Evolutionary conservation across 2,113 vertebrate species (phyloP).

Genomic region (Megaceryle maxima): DNA sequence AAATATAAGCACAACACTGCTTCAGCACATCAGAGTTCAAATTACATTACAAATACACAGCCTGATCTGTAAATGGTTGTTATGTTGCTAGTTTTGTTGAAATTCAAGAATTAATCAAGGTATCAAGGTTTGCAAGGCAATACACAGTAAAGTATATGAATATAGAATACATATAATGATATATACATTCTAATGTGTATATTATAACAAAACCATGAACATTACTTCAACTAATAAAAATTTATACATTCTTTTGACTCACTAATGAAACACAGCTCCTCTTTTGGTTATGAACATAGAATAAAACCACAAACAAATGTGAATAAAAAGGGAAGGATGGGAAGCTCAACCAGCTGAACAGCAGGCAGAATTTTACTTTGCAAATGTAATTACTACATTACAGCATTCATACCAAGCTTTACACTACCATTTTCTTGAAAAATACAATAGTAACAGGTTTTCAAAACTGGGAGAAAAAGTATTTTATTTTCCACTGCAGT

Average conservation of each 20-base stretch:
- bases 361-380: slow-evolving; percentile 29
- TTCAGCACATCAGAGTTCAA: not conserved
- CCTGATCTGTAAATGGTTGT: not conserved
- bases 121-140: not conserved
- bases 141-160: not conserved
- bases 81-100: not conserved
- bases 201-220: not conserved
- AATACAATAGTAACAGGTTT: slow-evolving; percentile 14
- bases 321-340: not conserved
- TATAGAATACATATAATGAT: not conserved
- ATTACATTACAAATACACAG: not conserved
- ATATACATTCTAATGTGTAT: not conserved
- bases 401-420: slow-evolving; percentile 16
- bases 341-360: slow-evolving; percentile 38
- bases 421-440: slow-evolving; percentile 28
- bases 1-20: not conserved
- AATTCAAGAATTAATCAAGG: not conserved
- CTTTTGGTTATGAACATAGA: not conserved
- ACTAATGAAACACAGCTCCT: not conserved
- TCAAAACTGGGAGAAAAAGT: slow-evolving; percentile 1
- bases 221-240: not conserved
- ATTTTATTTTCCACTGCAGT: slow-evolving; percentile 14
- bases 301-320: slow-evolving; percentile 32
- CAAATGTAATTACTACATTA: slow-evolving; percentile 63
- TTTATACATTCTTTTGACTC: not conserved